Base-by-base conservation (phyloP, 2,888 invertebrate species). In the Heliothis peltigera region DNA sequence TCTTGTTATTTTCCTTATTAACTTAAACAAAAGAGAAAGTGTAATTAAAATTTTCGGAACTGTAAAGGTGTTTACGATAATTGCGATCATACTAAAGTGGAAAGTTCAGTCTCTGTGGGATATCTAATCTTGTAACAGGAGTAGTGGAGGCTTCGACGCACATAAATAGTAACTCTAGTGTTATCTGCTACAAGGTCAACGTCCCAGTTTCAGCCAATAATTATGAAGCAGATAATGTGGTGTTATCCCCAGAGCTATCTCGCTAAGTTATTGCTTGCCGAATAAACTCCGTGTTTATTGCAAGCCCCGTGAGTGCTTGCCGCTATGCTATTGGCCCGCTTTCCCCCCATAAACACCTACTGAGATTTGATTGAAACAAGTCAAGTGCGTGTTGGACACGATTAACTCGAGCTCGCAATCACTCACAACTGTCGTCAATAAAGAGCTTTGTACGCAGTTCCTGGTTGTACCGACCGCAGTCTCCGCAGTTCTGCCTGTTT, bases 161-260 rank as follows among this genome's bases (percentile, higher is more conserved):
- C 58, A 58, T 58, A 58, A 58, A 43, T 58, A 19, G 56, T 32
- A 42, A 21, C 42, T 12, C 51, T 12, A 22, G 47, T 51, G 49
- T n/a, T 58, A 42, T 53, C 35, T 46, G 25, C 2, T 25, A 28
- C 60, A 61, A 54, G 53, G 54, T 47, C 54, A 54, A 39, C 12
- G 46, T 15, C 47, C 53, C 48, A 61, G 15, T 54, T 61, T 19
- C 39, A 47, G 22, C 8, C 47, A 60, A 28, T 51, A 44, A 46
- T 59, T 53, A 54, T 19, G 18, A 28, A 4, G 25, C 46, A 21
- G 28, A 51, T 42, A 39, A 12, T 12, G 43, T 1, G 15, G 42
- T 18, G 39, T 6, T 56, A 35, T 18, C 43, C 43, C 44, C 17
- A 4, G 0, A 17, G 42, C 42, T 17, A 42, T 39, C 39, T n/a